These are phyloP conservation scores for Glyptemys insculpta DNA, from an alignment of 2,797 vertebrate species.

Conservation along the genomic window DNA sequence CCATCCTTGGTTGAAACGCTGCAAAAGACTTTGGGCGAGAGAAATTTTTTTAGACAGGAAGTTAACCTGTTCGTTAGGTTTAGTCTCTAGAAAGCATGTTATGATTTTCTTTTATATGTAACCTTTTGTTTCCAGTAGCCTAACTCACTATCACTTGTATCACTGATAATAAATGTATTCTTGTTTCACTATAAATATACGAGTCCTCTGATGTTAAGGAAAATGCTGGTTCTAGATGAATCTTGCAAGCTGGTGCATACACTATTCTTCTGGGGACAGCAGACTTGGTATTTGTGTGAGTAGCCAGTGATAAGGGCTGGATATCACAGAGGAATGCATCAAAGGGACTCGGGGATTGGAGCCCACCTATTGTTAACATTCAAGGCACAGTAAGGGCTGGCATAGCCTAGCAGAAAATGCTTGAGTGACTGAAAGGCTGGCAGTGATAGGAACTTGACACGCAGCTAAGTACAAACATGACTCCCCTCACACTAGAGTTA, in stretches of 20 bases:
- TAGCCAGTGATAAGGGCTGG: background rate
- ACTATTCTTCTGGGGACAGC: background rate
- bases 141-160: background rate
- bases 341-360: background rate
- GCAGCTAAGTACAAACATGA: background rate
- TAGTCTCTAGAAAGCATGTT: background rate
- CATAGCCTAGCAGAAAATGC: background rate
- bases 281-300: background rate
- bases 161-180: background rate
- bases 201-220: background rate
- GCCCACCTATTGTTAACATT: background rate
- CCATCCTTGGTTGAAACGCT: background rate
- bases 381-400: background rate
- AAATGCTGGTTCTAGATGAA: background rate
- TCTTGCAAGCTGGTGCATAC: background rate
- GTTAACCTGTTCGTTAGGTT: background rate
- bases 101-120: background rate
- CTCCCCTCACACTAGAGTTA: background rate
- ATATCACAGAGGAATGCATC: background rate
- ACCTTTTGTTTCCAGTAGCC: background rate
- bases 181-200: background rate
- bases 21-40: background rate
- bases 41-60: background rate
- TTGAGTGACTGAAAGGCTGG: background rate
- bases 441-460: background rate